Percentiles rank a stretch among this genome's conserved stretches.
These are phyloP conservation scores for Rhinolophus sinicus DNA, from an alignment of 2,113 vertebrate species.

Conservation along the genomic window DNA sequence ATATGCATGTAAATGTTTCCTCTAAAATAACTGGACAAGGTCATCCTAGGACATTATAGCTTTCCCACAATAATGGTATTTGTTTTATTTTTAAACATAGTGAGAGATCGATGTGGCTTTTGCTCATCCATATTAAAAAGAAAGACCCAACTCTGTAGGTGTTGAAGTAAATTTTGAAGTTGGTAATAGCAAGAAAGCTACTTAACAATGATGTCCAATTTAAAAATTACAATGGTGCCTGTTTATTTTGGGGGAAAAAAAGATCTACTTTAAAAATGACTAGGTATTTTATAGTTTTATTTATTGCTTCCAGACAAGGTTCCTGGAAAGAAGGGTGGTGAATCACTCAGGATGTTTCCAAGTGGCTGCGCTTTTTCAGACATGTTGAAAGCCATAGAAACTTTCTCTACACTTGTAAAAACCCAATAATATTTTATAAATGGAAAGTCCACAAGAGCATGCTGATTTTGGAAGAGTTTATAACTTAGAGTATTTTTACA, in stretches of 20 bases:
- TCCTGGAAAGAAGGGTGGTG: neutral
- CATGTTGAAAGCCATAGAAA: neutral
- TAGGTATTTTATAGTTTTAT: neutral
- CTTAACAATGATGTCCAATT: neutral
- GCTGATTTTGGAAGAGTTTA: neutral
- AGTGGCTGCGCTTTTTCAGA: neutral
- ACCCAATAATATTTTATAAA: neutral
- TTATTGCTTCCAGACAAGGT: neutral
- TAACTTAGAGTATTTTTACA: neutral
- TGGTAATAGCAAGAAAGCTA: neutral
- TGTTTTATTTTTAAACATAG: neutral
- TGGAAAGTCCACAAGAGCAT: neutral
- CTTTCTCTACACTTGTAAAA: neutral
- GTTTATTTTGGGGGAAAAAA: neutral
- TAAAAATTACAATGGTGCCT: neutral
- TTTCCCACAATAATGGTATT: neutral
- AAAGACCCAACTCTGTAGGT: neutral
- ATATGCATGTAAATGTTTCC: neutral
- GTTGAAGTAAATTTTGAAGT: neutral
- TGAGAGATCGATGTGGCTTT: neutral
- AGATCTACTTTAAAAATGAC: constrained; percentile 11
- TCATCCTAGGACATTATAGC: neutral
- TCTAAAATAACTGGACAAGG: neutral
- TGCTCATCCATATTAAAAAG: neutral
- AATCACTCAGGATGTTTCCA: neutral